Conservation (phyloP, 2,113 vertebrate species). For the Gymnorhina tibicen region DNA sequence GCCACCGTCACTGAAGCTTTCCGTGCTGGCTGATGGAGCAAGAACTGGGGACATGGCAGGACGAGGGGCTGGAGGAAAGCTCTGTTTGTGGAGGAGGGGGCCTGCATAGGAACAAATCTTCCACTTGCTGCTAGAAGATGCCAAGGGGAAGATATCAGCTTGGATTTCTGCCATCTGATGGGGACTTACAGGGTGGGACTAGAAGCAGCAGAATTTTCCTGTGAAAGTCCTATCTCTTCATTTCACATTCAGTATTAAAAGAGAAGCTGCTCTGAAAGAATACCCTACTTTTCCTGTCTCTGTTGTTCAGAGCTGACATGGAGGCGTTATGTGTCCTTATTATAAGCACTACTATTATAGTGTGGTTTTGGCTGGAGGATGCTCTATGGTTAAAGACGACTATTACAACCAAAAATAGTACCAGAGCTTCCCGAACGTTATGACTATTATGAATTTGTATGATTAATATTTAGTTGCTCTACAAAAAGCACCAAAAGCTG, state of each 20-base stretch:
- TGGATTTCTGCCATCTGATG: not conserved
- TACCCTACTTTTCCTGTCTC: not conserved
- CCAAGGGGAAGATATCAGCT: not conserved
- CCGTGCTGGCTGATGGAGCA: not conserved
- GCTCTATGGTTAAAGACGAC: not conserved
- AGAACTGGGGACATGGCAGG: not conserved
- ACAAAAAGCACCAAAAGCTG: not conserved
- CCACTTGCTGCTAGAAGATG: not conserved
- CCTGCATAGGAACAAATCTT: not conserved
- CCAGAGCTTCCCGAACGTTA: not conserved
- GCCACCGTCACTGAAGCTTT: not conserved
- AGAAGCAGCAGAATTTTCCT: not conserved
- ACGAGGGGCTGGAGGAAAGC: not conserved
- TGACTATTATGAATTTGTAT: not conserved
- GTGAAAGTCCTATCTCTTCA: not conserved
- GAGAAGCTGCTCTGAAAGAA: not conserved
- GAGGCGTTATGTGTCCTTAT: not conserved
- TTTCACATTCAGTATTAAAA: not conserved
- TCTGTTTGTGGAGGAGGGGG: not conserved
- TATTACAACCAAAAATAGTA: not conserved
- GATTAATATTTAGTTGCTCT: slow-evolving; percentile 16
- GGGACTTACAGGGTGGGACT: not conserved
- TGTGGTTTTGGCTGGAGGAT: slow-evolving; percentile 8
- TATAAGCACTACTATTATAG: not conserved
- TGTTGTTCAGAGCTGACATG: not conserved